Evolutionary conservation across 2,113 vertebrate species (phyloP).

Genomic region (Hemicordylus capensis): DNA sequence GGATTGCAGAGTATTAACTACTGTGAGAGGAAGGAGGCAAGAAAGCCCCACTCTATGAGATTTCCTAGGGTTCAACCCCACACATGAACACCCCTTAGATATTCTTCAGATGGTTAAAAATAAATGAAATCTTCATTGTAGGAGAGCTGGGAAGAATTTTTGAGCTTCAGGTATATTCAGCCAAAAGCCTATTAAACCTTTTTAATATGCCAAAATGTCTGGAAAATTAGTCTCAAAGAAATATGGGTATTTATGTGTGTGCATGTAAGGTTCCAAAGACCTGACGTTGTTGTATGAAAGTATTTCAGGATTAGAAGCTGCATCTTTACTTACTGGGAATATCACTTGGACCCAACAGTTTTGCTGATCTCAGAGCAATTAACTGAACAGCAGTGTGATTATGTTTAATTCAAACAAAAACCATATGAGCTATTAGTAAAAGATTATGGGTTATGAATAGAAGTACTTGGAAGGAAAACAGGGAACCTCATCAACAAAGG

Average conservation of each 20-base stretch:
- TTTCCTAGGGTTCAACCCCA: not conserved
- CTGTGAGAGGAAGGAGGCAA: not conserved
- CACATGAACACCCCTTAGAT: not conserved
- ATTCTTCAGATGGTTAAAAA: not conserved
- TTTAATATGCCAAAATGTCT: not conserved
- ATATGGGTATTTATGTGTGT: not conserved
- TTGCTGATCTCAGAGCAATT: not conserved
- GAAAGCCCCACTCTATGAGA: not conserved
- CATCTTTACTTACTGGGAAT: not conserved
- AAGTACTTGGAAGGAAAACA: not conserved
- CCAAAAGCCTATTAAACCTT: not conserved
- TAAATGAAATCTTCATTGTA: not conserved
- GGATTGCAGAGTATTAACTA: not conserved
- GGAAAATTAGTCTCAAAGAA: not conserved
- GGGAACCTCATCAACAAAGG: not conserved
- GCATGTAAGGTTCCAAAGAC: not conserved
- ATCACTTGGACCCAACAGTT: not conserved
- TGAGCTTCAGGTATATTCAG: not conserved
- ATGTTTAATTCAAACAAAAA: slow-evolving; percentile 27
- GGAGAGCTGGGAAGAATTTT: not conserved
- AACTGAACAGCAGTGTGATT: not conserved
- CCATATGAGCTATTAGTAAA: not conserved
- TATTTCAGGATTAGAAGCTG: slow-evolving; percentile 1
- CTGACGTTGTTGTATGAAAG: slow-evolving; percentile 3
- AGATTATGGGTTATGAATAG: not conserved